phyloP scores from a whole-genome alignment of 1,140 invertebrate species.

The Magallana angulata region DNA sequence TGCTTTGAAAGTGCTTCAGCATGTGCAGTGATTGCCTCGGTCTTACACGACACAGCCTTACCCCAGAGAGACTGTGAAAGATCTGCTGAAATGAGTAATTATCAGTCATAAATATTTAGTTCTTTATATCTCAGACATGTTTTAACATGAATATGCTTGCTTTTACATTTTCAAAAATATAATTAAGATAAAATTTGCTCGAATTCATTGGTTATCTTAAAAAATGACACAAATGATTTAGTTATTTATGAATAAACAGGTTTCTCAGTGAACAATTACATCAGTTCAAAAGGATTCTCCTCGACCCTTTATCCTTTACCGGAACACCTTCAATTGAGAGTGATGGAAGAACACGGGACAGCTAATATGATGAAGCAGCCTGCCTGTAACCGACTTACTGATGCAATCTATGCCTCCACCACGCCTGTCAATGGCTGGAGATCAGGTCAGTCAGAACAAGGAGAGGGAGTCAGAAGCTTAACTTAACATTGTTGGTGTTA shows the following conservation, averaged over 20 bases:
- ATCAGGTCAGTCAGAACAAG: neutral
- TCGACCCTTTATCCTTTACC: slow-evolving; percentile 15
- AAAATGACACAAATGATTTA: too few relatives aligned
- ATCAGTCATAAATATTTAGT: neutral
- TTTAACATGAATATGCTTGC: too few relatives aligned
- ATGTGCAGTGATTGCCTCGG: slow-evolving; percentile 16
- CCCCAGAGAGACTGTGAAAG: slow-evolving; percentile 35
- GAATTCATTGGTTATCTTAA: too few relatives aligned
- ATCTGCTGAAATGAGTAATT: slow-evolving; percentile 20
- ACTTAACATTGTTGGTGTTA: too few relatives aligned
- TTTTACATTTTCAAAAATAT: too few relatives aligned
- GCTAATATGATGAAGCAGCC: slow-evolving; percentile 36
- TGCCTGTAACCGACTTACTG: slow-evolving; percentile 12
- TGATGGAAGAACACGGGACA: slow-evolving; percentile 37
- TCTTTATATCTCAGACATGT: too few relatives aligned
- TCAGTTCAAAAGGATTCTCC: neutral
- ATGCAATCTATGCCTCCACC: neutral
- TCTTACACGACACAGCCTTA: neutral
- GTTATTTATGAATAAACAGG: neutral
- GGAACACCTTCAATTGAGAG: neutral
- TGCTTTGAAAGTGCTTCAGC: slow-evolving; percentile 43
- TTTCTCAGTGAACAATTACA: slow-evolving; percentile 16
- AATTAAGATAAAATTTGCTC: too few relatives aligned
- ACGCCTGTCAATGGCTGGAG: slow-evolving; percentile 37
- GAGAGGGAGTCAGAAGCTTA: too few relatives aligned